phyloP scores from a whole-genome alignment of 2,113 vertebrate genomes.

The Lagopus muta region DNA sequence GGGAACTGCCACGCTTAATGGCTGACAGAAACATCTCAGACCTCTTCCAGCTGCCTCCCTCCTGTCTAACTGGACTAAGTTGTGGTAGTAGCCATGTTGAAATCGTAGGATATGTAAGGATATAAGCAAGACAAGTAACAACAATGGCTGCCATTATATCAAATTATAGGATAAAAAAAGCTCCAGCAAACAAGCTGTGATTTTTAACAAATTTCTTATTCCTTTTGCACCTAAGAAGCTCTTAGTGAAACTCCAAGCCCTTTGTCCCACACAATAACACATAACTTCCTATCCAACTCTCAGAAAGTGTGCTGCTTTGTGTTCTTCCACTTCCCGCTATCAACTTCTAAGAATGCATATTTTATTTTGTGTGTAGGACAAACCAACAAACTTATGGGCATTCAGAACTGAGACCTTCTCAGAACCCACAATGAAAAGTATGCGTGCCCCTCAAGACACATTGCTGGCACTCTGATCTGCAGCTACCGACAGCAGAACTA shows the following conservation, averaged over 20 bases:
- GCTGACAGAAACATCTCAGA: neutral
- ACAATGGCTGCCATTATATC: neutral
- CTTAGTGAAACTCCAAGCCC: neutral
- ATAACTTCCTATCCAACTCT: neutral
- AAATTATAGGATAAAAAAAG: neutral
- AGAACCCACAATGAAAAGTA: conserved; percentile 1
- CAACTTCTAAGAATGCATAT: neutral
- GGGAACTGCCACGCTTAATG: neutral
- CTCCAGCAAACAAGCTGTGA: neutral
- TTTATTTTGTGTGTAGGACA: neutral
- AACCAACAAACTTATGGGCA: neutral
- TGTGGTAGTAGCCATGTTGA: neutral
- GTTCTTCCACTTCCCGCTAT: neutral
- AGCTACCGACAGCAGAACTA: neutral
- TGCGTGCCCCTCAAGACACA: neutral
- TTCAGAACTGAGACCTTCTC: neutral
- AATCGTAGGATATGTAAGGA: neutral
- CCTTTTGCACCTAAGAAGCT: neutral
- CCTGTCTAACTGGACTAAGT: neutral
- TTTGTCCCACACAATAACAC: neutral
- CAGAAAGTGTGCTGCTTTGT: neutral
- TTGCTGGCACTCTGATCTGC: neutral
- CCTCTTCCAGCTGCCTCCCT: neutral
- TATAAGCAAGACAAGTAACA: neutral
- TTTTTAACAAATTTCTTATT: neutral